Conservation (phyloP, 2,797 vertebrate species). For the Mormyrus hasselquistii region DNA sequence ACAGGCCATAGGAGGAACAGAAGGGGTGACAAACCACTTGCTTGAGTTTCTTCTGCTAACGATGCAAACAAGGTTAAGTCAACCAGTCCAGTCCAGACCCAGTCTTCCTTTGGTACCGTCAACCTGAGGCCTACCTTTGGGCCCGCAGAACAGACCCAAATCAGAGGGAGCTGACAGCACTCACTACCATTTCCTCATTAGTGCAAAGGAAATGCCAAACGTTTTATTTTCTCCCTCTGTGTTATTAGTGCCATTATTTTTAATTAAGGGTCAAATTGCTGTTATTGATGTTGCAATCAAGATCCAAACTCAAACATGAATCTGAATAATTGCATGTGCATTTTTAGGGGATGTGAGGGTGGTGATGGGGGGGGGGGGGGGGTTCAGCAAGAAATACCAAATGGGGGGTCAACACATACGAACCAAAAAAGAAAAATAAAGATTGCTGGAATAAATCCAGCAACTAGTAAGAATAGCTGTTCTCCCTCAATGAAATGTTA, state of each 20-base stretch:
- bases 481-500: background rate
- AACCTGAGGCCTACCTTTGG: background rate
- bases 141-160: background rate
- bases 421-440: background rate
- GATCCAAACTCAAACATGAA: conserved; percentile 15
- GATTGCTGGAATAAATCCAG: background rate
- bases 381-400: conserved; percentile 13
- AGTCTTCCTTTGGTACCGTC: background rate
- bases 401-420: background rate
- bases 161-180: background rate
- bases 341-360: background rate
- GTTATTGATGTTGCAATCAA: conserved; percentile 25
- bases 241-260: conserved; percentile 24
- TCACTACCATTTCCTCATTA: conserved; percentile 23
- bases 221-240: conserved; percentile 13
- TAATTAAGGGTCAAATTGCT: conserved; percentile 26
- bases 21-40: background rate
- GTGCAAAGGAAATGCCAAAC: conserved; percentile 25
- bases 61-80: background rate
- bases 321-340: conserved; percentile 10
- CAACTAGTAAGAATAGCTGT: background rate
- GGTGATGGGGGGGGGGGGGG: background rate
- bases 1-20: background rate
- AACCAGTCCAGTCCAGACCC: background rate
- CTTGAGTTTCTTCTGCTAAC: background rate